Percentiles rank a stretch among this genome's conserved stretches.
Conservation (phyloP, 1,140 invertebrate genomes). For the Cryptotermes secundus region DNA sequence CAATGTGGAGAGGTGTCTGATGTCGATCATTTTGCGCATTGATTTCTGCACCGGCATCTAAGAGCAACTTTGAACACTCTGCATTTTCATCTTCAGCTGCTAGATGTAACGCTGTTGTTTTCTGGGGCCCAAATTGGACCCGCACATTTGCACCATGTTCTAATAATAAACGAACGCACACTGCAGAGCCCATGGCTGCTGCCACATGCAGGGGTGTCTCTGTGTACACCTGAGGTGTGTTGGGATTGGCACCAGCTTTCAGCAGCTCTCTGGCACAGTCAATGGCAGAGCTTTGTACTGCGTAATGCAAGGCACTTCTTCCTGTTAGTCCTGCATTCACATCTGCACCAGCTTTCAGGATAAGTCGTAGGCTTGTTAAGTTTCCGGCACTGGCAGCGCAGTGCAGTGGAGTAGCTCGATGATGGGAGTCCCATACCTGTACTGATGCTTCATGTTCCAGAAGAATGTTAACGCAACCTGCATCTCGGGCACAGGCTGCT, state of each 20-base stretch:
- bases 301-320: constrained; percentile 65
- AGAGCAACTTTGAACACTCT: constrained; percentile 47
- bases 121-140: constrained; percentile 63
- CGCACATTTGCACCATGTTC: constrained; percentile 72
- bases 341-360: constrained; percentile 66
- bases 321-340: constrained; percentile 68
- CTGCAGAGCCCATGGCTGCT: constrained; percentile 66
- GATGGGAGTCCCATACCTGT: constrained; percentile 63
- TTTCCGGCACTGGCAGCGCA: constrained; percentile 70
- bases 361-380: constrained; percentile 54
- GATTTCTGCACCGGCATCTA: constrained; percentile 42
- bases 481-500: constrained; percentile 66
- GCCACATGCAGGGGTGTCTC: constrained; percentile 83
- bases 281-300: constrained; percentile 65
- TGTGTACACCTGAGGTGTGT: constrained; percentile 77
- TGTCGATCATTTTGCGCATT: constrained; percentile 44
- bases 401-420: constrained; percentile 71
- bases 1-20: constrained; percentile 45
- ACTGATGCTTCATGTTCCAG: constrained; percentile 64
- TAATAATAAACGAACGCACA: constrained; percentile 67
- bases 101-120: constrained; percentile 55
- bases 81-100: constrained; percentile 52
- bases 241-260: constrained; percentile 68
- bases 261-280: constrained; percentile 68
- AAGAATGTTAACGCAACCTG: constrained; percentile 62